phyloP scores from a whole-genome alignment of 1,140 invertebrate species.

The Heliconius congener region DNA sequence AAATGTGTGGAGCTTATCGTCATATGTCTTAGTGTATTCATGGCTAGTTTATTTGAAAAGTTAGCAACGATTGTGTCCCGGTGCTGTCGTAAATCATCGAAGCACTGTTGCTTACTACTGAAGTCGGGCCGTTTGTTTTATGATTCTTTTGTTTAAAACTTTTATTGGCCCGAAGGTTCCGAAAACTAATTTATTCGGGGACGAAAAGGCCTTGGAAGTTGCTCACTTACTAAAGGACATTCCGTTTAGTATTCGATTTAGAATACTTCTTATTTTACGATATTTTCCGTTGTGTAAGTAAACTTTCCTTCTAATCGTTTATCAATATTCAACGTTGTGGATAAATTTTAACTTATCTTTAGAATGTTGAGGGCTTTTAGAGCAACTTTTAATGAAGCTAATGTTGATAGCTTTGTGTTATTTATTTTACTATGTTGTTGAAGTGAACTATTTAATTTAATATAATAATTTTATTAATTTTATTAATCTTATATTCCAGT shows the following conservation, averaged over 20 bases:
- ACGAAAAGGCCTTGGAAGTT: constrained; percentile 63
- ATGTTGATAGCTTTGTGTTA: constrained; percentile 3
- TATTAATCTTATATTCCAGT: too few species aligned
- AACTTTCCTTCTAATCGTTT: constrained; percentile 41
- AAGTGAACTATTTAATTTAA: background rate
- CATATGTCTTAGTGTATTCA: constrained; percentile 66
- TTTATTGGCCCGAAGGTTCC: constrained; percentile 73
- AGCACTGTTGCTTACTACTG: constrained; percentile 71
- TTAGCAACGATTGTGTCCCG: constrained; percentile 68
- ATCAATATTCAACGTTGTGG: constrained; percentile 35
- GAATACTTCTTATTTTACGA: constrained; percentile 54
- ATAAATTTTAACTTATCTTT: constrained; percentile 3
- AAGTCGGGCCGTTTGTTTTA: constrained; percentile 70
- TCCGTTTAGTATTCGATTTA: constrained; percentile 44
- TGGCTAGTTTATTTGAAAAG: constrained; percentile 71
- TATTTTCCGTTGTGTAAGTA: constrained; percentile 46
- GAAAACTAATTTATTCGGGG: constrained; percentile 79
- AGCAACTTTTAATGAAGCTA: background rate
- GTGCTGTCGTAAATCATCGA: constrained; percentile 72
- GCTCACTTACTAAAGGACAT: constrained; percentile 49
- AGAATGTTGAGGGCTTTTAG: background rate
- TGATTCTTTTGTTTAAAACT: constrained; percentile 81
- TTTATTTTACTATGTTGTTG: background rate
- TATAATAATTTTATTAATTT: background rate
- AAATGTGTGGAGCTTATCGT: constrained; percentile 39